Base-by-base conservation (phyloP, 1,140 invertebrate species). In the Goniozus legneri region DNA sequence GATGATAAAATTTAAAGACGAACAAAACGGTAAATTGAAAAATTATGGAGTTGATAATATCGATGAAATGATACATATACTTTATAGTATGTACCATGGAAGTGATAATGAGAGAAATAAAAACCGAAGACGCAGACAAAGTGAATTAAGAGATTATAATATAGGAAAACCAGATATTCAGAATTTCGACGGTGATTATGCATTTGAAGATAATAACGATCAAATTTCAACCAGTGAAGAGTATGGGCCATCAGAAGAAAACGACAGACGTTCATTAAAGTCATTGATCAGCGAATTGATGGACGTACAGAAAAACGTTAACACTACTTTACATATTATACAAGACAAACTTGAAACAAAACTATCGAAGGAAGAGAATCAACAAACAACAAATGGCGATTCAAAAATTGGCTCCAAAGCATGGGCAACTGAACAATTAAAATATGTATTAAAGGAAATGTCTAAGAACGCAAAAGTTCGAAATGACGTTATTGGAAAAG, bases 251-350 rank as follows among this genome's bases (percentile, higher is more conserved):
- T 44, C 21, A 32, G 40, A 42, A 3, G 33, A 44, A 30, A 22
- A 39, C 10, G 50, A 52, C 19, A 56, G 21, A 34, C 41, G 48
- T 39, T 47, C 49, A 3, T 27, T 57, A 15, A 49, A 24, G 2
- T 20, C 32, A 14, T 21, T 54, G 20, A 51, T 54, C 14, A 44
- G 57, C 19, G 45, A 50, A 27, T 56, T 56, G 31, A 21, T 49
- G 4, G 50, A 52, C 18, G 47, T 55, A 6, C 32, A 55, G 40
- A 53, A 47, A 30, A 57, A 57, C 14, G 52, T 54, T 12, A 57
- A 61, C 27, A 47, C 48, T 6, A 61, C 58, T 4, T 32, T 54
- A 3, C 38, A 54, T n/a, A 58, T 58, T 33, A 61, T 61, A 22
- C 31, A 46, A 21, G 31, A 8, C 2, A 37, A 24, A 38, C n/a